These are phyloP conservation scores for Alectura lathami DNA, from an alignment of 2,113 vertebrate genomes.

Conservation along the genomic window DNA sequence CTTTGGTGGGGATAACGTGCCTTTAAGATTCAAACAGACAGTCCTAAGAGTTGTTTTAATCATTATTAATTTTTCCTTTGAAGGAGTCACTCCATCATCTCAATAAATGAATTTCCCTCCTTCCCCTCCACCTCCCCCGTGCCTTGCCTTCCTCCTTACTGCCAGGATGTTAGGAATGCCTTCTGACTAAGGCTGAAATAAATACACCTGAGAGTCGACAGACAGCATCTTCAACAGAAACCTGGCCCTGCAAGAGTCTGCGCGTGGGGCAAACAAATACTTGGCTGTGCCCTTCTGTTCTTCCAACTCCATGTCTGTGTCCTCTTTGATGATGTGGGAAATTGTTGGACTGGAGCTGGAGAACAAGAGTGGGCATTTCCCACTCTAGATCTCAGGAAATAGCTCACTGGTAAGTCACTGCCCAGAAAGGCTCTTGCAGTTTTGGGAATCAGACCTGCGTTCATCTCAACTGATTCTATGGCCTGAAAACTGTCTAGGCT, in stretches of 20 bases:
- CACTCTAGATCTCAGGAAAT: background rate
- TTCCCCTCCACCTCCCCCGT: background rate
- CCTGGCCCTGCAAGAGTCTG: background rate
- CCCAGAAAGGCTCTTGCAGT: background rate
- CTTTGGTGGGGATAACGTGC: slow-evolving; percentile 25
- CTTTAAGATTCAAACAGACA: slow-evolving; percentile 62
- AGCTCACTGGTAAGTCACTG: background rate
- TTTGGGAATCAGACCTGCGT: background rate
- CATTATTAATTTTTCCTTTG: slow-evolving; percentile 60
- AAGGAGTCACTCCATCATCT: slow-evolving; percentile 65
- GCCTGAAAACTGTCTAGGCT: background rate
- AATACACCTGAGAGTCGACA: background rate
- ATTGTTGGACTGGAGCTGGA: background rate
- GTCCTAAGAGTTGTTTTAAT: slow-evolving; percentile 58
- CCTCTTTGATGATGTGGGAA: background rate
- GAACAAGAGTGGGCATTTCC: background rate
- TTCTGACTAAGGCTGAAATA: slow-evolving; percentile 21
- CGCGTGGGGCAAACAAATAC: background rate
- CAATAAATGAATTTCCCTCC: slow-evolving; percentile 28
- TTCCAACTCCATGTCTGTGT: background rate
- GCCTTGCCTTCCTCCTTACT: background rate
- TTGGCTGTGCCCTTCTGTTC: background rate
- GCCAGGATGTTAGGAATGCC: background rate
- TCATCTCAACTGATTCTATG: background rate
- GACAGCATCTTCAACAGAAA: background rate